Evolutionary conservation across 2,888 invertebrate species (phyloP).

Genomic region (Eupithecia dodoneata): DNA sequence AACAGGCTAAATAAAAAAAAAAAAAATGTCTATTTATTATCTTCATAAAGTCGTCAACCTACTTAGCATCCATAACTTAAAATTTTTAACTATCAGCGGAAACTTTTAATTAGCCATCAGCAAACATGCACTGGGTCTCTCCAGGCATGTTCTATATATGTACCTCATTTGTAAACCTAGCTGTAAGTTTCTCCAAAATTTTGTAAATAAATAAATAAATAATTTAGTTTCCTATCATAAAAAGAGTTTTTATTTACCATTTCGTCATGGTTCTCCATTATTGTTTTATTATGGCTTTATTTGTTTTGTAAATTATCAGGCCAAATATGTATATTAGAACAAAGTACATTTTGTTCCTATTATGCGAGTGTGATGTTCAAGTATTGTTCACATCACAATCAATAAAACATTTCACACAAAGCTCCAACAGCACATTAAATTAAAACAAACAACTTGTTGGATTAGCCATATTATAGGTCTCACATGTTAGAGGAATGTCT

Average conservation of each 20-base stretch:
- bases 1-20: no score
- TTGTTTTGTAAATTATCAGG: not conserved
- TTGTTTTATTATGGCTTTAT: not conserved
- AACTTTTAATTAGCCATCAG: no score
- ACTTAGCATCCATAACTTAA: no score
- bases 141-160: no score
- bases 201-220: no score
- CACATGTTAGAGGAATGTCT: not conserved
- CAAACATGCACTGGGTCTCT: no score
- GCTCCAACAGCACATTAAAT: not conserved
- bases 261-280: not conserved
- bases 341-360: not conserved
- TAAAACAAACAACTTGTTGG: not conserved
- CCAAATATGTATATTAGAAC: not conserved
- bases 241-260: not conserved
- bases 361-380: not conserved
- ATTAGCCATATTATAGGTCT: not conserved
- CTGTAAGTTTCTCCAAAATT: no score
- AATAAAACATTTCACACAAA: not conserved
- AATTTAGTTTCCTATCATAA: not conserved
- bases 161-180: no score
- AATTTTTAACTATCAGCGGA: no score
- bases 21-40: no score
- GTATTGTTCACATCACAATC: not conserved
- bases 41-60: no score